These are phyloP conservation scores for Ascaphus truei DNA, from an alignment of 2,113 vertebrate genomes.

Conservation along the genomic window DNA sequence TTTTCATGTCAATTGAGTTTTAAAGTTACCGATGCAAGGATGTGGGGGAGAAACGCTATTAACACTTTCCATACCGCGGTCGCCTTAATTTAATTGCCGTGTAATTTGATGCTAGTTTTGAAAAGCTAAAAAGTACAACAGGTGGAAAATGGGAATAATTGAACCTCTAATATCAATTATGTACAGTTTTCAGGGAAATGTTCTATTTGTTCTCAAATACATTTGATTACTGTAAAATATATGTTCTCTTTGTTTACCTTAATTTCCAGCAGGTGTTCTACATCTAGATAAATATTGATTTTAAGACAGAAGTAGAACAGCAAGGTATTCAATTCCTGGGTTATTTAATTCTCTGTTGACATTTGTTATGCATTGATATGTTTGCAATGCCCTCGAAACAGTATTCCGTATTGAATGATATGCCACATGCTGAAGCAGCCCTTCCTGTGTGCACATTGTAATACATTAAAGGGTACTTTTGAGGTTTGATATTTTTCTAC, in stretches of 20 bases:
- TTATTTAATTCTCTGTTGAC: constrained; percentile 10
- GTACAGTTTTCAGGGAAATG: not conserved
- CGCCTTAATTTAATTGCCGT: too few relatives aligned
- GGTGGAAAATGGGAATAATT: constrained; percentile 13
- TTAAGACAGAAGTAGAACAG: not conserved
- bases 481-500: constrained; percentile 16
- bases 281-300: constrained; percentile 24
- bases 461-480: constrained; percentile 5
- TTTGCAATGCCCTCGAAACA: not conserved
- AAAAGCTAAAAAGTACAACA: constrained; percentile 1
- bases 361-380: constrained; percentile 12
- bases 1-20: constrained; percentile 22
- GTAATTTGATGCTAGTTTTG: too few relatives aligned
- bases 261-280: constrained; percentile 16
- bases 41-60: not conserved
- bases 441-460: constrained; percentile 4
- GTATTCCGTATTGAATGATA: not conserved
- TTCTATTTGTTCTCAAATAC: constrained; percentile 23
- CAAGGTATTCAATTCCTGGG: not conserved
- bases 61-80: not conserved
- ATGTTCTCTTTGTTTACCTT: not conserved
- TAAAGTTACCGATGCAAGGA: constrained; percentile 10
- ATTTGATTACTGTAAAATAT: constrained; percentile 15
- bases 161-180: constrained; percentile 26
- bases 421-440: not conserved